Base-by-base conservation (phyloP, 2,888 invertebrate genomes). In the Monoplex corrugatus region DNA sequence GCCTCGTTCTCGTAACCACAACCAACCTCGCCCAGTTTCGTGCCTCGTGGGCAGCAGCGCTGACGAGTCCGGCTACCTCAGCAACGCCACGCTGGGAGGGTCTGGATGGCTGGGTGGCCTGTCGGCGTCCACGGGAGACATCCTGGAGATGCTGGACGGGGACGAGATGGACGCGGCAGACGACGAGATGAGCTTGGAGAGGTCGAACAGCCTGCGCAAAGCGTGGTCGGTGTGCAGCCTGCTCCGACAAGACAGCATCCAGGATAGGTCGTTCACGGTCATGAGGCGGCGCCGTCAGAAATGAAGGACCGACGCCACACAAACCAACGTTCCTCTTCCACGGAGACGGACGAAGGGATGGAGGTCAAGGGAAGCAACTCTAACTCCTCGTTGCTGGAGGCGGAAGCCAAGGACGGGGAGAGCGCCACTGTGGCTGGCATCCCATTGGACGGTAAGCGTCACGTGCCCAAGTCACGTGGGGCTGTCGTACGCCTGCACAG, bases 221-320 rank as follows among this genome's bases (percentile, higher is more conserved):
- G 85, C 90, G 45, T 84, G 72, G 68, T 90, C 90, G 16, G 72
- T 90, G 40, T 90, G 88, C 86, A 88, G 88, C 44, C 88, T 90
- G 28, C 83, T 90, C 0, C 86, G 88, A 40, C 45, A 78, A 32
- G 88, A 88, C 68, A 90, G 88, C 86, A 88, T 90, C 63, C 90
- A 90, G 86, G 90, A 90, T 57, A 86, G 88, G 35, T 88, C 90
- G 28, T 80, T 90, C 45, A 86, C 68, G 63, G 86, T 88, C 80
- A 90, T 86, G 82, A 38, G 90, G 38, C 86, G 68, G 45, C 88
- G 90, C 1, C 86, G 90, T 38, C 86, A 87, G 80, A 88, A 80
- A 86, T 90, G 86, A 88, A 86, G 68, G 86, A 88, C 45, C 86
- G 88, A 13, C 87, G 87, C 0, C 83, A n/a, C 50, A 68, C 63